Percentiles rank a stretch among this genome's conserved stretches.
Conservation (phyloP, 1,140 invertebrate species). For the Monomorium pharaonis region DNA sequence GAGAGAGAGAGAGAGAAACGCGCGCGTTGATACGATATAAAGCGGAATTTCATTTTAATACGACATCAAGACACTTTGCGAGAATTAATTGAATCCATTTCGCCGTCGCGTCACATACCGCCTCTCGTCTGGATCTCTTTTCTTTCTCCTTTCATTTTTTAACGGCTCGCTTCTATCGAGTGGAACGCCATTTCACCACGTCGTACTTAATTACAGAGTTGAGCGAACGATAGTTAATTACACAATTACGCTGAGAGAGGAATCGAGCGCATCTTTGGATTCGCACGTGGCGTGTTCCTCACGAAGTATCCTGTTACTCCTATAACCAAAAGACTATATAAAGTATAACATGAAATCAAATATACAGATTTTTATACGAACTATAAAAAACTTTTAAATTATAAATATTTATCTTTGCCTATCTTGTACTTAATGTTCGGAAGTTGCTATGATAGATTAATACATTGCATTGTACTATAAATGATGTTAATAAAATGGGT, state of each 20-base stretch:
- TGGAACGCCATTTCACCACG: conserved; percentile 37
- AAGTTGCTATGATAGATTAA: background rate
- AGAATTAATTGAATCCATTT: conserved; percentile 61
- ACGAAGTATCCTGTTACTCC: background rate
- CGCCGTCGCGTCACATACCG: conserved; percentile 55
- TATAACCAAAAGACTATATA: background rate
- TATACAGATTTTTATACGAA: background rate
- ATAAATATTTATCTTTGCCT: background rate
- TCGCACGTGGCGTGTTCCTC: background rate
- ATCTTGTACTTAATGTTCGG: background rate
- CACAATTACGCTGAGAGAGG: conserved; percentile 21
- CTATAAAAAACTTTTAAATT: background rate
- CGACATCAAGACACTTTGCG: conserved; percentile 59
- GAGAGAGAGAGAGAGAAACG: conserved; percentile 26
- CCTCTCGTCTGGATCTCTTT: conserved; percentile 41
- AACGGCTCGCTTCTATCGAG: conserved; percentile 46
- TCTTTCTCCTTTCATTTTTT: conserved; percentile 13
- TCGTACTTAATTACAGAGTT: conserved; percentile 44
- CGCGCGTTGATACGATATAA: conserved; percentile 53
- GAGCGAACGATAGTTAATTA: conserved; percentile 53
- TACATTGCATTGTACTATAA: background rate
- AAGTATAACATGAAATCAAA: background rate
- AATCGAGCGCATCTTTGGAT: conserved; percentile 21
- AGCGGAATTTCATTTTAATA: conserved; percentile 62
- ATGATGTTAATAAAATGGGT: background rate